Conservation (phyloP, 2,888 invertebrate species). For the Callyntrura sp. region DNA sequence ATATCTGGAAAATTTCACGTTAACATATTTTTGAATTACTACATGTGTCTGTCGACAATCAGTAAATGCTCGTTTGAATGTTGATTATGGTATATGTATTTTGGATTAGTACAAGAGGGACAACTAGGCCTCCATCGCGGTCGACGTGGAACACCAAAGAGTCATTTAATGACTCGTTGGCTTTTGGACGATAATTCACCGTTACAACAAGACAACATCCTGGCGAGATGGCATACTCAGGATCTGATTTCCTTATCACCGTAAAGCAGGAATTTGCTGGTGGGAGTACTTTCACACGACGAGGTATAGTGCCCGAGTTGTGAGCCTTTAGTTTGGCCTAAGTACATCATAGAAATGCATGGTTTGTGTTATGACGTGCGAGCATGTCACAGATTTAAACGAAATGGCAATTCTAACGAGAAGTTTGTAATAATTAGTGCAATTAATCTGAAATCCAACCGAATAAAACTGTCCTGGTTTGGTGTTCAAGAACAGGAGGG, state of each 20-base stretch:
- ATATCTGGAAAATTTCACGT: too few relatives aligned
- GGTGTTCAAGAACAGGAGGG: slow-evolving; percentile 66
- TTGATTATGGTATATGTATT: too few relatives aligned
- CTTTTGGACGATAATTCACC: slow-evolving; percentile 67
- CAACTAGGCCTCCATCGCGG: slow-evolving; percentile 78
- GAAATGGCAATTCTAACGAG: too few relatives aligned
- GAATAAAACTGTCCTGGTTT: slow-evolving; percentile 70
- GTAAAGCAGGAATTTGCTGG: slow-evolving; percentile 73
- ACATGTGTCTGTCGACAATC: too few relatives aligned
- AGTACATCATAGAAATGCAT: too few relatives aligned
- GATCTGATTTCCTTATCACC: slow-evolving; percentile 58
- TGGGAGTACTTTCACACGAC: slow-evolving; percentile 75
- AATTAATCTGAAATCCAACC: slow-evolving; percentile 19
- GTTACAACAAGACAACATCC: slow-evolving; percentile 60
- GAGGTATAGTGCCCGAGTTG: slow-evolving; percentile 74
- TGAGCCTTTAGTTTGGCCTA: slow-evolving; percentile 54
- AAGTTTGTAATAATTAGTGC: too few relatives aligned
- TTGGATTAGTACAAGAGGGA: slow-evolving; percentile 79
- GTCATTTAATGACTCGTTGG: slow-evolving; percentile 71
- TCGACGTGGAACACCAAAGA: slow-evolving; percentile 72
- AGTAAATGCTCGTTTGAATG: too few relatives aligned
- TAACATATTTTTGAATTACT: too few relatives aligned
- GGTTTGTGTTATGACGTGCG: too few relatives aligned
- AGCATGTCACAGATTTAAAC: too few relatives aligned
- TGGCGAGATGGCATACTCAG: slow-evolving; percentile 67